These are phyloP conservation scores for Nibea coibor DNA, from an alignment of 2,113 vertebrate species.

Conservation along the genomic window DNA sequence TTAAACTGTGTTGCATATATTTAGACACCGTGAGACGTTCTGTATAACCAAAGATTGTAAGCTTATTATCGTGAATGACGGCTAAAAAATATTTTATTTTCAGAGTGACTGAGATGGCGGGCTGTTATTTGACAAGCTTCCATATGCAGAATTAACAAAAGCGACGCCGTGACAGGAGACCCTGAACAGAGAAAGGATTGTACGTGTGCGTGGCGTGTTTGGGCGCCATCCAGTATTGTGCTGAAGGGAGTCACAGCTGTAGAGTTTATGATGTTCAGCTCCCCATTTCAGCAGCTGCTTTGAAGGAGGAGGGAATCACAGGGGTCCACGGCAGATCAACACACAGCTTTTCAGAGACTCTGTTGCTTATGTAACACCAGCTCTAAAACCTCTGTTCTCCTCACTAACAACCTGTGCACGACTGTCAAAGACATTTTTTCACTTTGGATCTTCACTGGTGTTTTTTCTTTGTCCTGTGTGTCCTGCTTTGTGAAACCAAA, in stretches of 20 bases:
- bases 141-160: conserved; percentile 30
- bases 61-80: conserved; percentile 38
- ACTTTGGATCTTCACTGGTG: conserved; percentile 6
- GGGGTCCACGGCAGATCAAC: conserved; percentile 59
- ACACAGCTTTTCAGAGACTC: conserved; percentile 64
- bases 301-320: conserved; percentile 64
- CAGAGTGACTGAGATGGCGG: conserved; percentile 4
- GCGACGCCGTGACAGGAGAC: background rate
- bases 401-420: conserved; percentile 53
- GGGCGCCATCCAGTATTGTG: conserved; percentile 14
- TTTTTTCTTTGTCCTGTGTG: conserved; percentile 1
- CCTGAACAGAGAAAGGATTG: background rate
- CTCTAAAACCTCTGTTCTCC: conserved; percentile 59
- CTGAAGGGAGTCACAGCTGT: conserved; percentile 43
- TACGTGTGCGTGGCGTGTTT: background rate
- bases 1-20: conserved; percentile 28
- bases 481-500: conserved; percentile 6
- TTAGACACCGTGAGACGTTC: conserved; percentile 5
- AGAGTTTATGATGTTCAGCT: conserved; percentile 55
- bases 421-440: conserved; percentile 32
- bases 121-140: conserved; percentile 24
- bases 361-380: conserved; percentile 69
- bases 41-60: conserved; percentile 20
- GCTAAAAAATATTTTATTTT: conserved; percentile 21
- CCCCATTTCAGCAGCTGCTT: conserved; percentile 63